These are phyloP conservation scores for Melanostoma scalare DNA, from an alignment of 2,888 invertebrate genomes.

Conservation along the genomic window DNA sequence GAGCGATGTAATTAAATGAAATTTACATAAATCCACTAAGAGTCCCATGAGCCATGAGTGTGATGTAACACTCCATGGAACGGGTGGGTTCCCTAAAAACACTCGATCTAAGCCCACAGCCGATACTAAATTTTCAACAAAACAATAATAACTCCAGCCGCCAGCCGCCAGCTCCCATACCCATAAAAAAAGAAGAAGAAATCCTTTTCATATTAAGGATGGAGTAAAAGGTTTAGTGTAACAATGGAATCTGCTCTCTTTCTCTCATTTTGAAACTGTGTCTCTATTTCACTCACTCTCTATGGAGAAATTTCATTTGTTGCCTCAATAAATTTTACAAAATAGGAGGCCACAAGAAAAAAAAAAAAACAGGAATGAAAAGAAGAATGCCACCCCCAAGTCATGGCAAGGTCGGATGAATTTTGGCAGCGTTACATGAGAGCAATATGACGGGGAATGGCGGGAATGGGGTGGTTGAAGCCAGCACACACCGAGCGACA, in stretches of 20 bases:
- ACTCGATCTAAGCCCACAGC: conserved; percentile 15
- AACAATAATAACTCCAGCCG: conserved; percentile 41
- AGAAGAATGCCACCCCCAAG: conserved; percentile 4
- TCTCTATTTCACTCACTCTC: conserved; percentile 1
- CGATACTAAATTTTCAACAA: conserved; percentile 41
- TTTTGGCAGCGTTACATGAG: conserved; percentile 7
- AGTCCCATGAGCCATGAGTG: background rate
- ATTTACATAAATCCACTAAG: conserved; percentile 44
- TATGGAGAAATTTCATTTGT: conserved; percentile 61
- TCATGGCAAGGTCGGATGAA: conserved; percentile 40
- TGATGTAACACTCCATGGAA: background rate
- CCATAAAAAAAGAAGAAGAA: conserved; percentile 5
- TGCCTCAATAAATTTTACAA: conserved; percentile 52
- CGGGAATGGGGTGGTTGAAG: no score
- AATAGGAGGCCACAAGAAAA: background rate
- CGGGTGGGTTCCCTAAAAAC: background rate
- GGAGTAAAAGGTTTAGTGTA: conserved; percentile 17
- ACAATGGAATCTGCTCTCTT: conserved; percentile 1
- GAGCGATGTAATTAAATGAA: conserved; percentile 50
- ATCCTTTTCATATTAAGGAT: conserved; percentile 22
- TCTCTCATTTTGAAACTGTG: no score
- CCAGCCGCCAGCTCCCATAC: no score
- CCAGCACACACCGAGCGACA: background rate
- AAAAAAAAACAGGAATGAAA: no score
- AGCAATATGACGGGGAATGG: background rate